Evolutionary conservation across 53 echinoderm and acorn worm genomes (phyloP).

Genomic region (Patiria pectinifera): DNA sequence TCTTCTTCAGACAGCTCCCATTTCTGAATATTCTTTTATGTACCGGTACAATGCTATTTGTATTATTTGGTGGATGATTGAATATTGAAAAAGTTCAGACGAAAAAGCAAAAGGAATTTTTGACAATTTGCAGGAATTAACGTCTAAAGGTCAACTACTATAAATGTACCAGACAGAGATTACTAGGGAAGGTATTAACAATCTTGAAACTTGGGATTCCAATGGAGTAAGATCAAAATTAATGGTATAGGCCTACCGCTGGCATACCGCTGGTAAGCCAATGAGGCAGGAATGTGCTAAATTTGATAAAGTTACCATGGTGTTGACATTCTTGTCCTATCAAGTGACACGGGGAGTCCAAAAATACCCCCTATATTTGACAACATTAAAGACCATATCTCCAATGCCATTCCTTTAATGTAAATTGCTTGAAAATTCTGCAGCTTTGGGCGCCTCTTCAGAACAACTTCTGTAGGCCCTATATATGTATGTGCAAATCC

Average conservation of each 20-base stretch:
- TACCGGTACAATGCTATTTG: no score
- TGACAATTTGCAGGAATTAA: not conserved
- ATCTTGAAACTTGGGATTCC: not conserved
- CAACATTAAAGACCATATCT: not conserved
- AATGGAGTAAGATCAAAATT: not conserved
- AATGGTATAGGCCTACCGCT: no score
- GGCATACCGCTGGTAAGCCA: not conserved
- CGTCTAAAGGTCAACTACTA: constrained; percentile 10
- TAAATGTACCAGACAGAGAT: not conserved
- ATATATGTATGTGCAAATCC: no score
- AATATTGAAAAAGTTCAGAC: not conserved
- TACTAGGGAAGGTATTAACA: not conserved
- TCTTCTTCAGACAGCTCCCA: no score
- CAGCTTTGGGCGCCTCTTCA: no score
- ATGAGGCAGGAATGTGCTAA: constrained; percentile 2
- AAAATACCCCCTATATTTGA: not conserved
- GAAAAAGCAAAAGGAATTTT: not conserved
- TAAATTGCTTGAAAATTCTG: no score
- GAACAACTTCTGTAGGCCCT: no score
- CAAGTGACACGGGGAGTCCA: not conserved
- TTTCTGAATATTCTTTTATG: no score
- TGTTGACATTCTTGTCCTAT: not conserved
- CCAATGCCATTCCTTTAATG: no score
- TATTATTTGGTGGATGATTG: no score
- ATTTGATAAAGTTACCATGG: constrained; percentile 1